phyloP scores from a whole-genome alignment of 1,140 invertebrate genomes.

The Pararge aegeria region DNA sequence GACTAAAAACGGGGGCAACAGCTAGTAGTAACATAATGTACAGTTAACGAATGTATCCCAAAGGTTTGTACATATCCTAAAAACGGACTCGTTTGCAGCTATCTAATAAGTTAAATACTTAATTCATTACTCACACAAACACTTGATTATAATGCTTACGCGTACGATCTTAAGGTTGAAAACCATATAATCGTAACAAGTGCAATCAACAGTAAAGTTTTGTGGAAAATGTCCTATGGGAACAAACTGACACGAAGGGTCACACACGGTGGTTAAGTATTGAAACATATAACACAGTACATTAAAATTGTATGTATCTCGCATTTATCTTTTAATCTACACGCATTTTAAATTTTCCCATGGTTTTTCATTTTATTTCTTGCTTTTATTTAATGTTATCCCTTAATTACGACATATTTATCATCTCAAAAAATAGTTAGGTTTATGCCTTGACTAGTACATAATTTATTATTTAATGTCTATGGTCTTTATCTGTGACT shows the following conservation, averaged over 20 bases:
- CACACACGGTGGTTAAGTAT: background rate
- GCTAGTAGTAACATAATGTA: background rate
- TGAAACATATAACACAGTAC: background rate
- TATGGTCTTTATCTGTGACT: too few relatives aligned
- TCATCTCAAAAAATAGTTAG: too few relatives aligned
- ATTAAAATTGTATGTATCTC: too few relatives aligned
- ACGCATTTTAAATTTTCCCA: too few relatives aligned
- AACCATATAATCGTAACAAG: background rate
- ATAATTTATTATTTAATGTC: too few relatives aligned
- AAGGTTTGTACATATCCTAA: background rate
- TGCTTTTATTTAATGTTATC: too few relatives aligned
- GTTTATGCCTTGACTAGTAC: too few relatives aligned
- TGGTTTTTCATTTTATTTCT: too few relatives aligned
- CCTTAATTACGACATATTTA: too few relatives aligned
- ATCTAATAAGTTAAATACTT: slow-evolving; percentile 1
- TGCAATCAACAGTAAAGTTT: background rate
- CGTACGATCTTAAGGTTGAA: background rate
- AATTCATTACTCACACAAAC: background rate
- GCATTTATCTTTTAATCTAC: too few relatives aligned
- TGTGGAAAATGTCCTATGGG: slow-evolving; percentile 1
- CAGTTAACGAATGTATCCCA: background rate
- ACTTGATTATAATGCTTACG: background rate
- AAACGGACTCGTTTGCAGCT: background rate
- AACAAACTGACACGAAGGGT: slow-evolving; percentile 1
- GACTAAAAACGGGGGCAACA: too few relatives aligned